These are phyloP conservation scores for Plecturocebus donacophilus DNA, from an alignment of 2,113 vertebrate genomes.

Conservation along the genomic window DNA sequence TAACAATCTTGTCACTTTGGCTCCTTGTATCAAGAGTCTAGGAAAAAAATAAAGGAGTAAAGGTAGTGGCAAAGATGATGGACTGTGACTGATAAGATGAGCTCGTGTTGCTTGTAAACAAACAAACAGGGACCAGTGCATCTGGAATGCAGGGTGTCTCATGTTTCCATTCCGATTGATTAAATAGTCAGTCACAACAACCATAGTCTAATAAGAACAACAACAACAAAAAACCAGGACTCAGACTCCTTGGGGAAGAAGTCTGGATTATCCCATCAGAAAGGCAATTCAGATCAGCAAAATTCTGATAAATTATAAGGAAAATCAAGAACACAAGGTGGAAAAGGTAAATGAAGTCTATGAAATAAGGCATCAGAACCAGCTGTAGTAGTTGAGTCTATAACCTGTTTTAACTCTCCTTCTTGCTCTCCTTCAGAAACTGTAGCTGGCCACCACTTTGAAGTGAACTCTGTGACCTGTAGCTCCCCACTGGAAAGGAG, in stretches of 20 bases:
- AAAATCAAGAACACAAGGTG: neutral
- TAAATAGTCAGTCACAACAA: neutral
- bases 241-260: neutral
- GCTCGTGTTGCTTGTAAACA: neutral
- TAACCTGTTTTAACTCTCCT: neutral
- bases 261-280: neutral
- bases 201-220: neutral
- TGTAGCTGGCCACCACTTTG: neutral
- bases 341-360: neutral
- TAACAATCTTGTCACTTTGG: neutral
- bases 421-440: neutral
- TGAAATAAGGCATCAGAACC: neutral
- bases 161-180: neutral
- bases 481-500: neutral
- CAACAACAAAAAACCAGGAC: neutral
- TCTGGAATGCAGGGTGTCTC: neutral
- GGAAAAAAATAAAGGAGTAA: neutral
- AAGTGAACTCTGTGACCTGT: neutral
- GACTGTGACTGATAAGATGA: neutral
- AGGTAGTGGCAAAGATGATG: neutral
- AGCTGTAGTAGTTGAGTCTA: neutral
- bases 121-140: neutral
- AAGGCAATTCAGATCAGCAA: neutral
- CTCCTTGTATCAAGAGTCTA: neutral
- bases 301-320: neutral